Conservation (phyloP, 1,140 invertebrate genomes). For the Bombus terrestris region DNA sequence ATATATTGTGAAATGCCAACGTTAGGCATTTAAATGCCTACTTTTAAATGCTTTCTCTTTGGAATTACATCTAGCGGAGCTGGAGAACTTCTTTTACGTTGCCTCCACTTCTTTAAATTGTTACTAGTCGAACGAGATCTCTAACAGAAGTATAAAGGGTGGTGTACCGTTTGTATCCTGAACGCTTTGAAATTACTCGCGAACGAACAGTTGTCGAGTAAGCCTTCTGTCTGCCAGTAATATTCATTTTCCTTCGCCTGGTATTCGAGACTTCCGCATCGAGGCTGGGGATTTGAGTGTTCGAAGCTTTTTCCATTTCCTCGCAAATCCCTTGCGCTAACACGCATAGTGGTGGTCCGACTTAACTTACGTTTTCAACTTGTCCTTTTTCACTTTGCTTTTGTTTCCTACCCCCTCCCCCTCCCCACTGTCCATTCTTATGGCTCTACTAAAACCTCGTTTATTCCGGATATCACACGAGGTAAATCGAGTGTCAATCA, state of each 20-base stretch:
- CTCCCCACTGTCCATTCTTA: not conserved
- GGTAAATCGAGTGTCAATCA: not conserved
- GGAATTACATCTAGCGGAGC: not conserved
- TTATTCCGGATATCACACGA: conserved; percentile 25
- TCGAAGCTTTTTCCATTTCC: conserved; percentile 59
- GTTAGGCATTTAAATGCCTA: too few relatives aligned
- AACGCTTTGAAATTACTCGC: conserved; percentile 40
- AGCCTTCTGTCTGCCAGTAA: conserved; percentile 20
- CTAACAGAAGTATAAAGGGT: not conserved
- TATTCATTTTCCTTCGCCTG: conserved; percentile 51
- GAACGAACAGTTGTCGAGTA: conserved; percentile 27
- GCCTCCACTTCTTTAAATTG: not conserved
- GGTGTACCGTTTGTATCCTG: not conserved
- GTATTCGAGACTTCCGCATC: conserved; percentile 41
- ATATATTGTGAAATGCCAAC: too few relatives aligned
- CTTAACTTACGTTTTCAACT: conserved; percentile 52
- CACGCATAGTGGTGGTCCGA: conserved; percentile 28
- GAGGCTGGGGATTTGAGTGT: conserved; percentile 17
- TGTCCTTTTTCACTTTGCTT: conserved; percentile 1
- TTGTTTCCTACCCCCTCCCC: not conserved
- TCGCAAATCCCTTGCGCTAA: conserved; percentile 38
- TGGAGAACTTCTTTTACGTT: not conserved
- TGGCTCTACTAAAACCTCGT: conserved; percentile 35
- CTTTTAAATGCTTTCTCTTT: not conserved
- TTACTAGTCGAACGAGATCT: not conserved